Percentiles rank a stretch among this genome's conserved stretches.
Evolutionary conservation across 2,113 vertebrate species (phyloP).

Genomic region (Hymenochirus boettgeri): DNA sequence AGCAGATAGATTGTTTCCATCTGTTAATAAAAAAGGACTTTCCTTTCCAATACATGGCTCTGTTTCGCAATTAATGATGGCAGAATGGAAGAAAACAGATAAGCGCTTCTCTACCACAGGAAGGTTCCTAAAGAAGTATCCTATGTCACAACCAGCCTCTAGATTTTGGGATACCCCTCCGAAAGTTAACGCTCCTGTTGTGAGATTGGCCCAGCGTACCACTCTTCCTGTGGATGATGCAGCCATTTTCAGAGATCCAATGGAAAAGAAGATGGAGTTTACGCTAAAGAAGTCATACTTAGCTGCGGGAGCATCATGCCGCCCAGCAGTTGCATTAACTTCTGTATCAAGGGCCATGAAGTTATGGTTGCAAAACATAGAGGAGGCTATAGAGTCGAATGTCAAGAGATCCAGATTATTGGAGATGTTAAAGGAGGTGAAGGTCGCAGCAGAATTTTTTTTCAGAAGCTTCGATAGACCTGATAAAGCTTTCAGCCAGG

Average conservation of each 20-base stretch:
- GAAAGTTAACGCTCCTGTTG: not conserved
- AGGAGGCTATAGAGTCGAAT: not conserved
- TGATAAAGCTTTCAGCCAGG: not conserved
- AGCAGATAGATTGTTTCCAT: too few species aligned
- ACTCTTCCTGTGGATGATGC: not conserved
- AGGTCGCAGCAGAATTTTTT: not conserved
- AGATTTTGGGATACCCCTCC: too few species aligned
- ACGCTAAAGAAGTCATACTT: too few species aligned
- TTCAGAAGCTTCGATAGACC: not conserved
- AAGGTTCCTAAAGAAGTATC: not conserved
- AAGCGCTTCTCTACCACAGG: not conserved
- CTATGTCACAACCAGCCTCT: not conserved
- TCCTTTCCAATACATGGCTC: too few species aligned
- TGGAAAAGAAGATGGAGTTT: not conserved
- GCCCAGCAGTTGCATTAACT: not conserved
- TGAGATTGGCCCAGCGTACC: not conserved
- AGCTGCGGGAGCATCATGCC: not conserved
- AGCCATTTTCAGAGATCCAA: not conserved
- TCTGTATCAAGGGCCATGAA: not conserved
- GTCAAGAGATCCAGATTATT: not conserved
- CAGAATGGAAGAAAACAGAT: not conserved
- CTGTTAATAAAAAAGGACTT: too few species aligned
- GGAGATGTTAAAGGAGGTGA: not conserved
- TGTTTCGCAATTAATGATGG: too few species aligned
- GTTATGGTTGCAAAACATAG: not conserved